Evolutionary conservation across 2,888 invertebrate genomes (phyloP).

Genomic region (Celastrina argiolus): DNA sequence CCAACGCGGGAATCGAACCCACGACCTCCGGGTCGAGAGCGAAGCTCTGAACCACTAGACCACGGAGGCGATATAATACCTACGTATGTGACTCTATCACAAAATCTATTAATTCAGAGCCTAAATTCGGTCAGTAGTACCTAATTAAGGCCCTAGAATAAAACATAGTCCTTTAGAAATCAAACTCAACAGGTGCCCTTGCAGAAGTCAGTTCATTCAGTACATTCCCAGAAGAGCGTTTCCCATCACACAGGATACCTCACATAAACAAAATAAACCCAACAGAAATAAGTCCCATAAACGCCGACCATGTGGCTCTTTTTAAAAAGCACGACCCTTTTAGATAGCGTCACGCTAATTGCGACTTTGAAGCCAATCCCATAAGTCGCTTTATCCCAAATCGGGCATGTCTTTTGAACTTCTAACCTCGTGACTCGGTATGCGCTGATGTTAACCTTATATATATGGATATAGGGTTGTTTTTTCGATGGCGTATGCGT

Average conservation of each 20-base stretch:
- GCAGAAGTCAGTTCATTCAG: background rate
- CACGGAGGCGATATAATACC: too few species aligned
- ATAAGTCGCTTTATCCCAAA: background rate
- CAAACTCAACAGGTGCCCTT: too few species aligned
- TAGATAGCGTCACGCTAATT: background rate
- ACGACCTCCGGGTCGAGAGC: too few species aligned
- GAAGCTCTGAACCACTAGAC: too few species aligned
- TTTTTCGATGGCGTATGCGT: background rate
- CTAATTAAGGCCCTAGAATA: too few species aligned
- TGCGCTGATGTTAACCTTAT: background rate
- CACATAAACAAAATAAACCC: constrained; percentile 44
- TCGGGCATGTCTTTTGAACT: constrained; percentile 4
- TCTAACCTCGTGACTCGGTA: background rate
- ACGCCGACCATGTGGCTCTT: constrained; percentile 45
- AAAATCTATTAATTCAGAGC: too few species aligned
- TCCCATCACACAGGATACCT: constrained; percentile 12
- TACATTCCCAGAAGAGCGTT: background rate
- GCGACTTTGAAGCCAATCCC: background rate
- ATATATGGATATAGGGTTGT: background rate
- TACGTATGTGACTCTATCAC: too few species aligned
- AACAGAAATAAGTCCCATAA: constrained; percentile 50
- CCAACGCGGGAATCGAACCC: too few species aligned
- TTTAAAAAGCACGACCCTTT: constrained; percentile 18
- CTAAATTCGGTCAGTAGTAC: too few species aligned
- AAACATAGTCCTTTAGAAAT: too few species aligned